These are phyloP conservation scores for Trialeurodes vaporariorum DNA, from an alignment of 1,140 invertebrate species.

Conservation along the genomic window DNA sequence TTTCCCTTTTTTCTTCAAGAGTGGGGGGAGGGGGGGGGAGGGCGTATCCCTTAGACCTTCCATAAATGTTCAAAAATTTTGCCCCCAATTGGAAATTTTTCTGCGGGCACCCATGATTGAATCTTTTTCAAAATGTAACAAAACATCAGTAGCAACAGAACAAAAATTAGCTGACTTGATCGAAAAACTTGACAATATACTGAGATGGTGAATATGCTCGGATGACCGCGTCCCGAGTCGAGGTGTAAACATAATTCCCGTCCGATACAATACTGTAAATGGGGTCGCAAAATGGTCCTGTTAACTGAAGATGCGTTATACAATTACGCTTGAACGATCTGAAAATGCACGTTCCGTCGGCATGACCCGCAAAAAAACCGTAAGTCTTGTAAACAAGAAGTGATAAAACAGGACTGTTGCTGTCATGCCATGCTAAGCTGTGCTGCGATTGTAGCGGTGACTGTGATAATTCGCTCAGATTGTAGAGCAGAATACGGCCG, in stretches of 20 bases:
- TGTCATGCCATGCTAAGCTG: conserved; percentile 28
- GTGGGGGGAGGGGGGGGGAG: too few species aligned
- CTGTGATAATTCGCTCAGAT: conserved; percentile 26
- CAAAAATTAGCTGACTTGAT: neutral
- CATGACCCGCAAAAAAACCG: conserved; percentile 38
- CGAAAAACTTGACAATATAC: conserved; percentile 12
- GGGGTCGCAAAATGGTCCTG: conserved; percentile 56
- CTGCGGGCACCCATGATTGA: too few species aligned
- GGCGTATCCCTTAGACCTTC: too few species aligned
- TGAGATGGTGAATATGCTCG: conserved; percentile 38
- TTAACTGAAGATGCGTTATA: conserved; percentile 41
- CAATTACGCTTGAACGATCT: conserved; percentile 30
- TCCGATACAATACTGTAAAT: conserved; percentile 44
- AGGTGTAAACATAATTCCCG: conserved; percentile 41
- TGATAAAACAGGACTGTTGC: conserved; percentile 36
- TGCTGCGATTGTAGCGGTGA: too few species aligned
- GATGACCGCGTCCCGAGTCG: conserved; percentile 41
- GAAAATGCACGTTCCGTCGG: conserved; percentile 46
- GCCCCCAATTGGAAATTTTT: too few species aligned
- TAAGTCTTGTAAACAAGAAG: conserved; percentile 35
- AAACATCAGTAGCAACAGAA: neutral
- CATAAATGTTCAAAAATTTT: too few species aligned
- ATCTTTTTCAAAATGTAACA: neutral
- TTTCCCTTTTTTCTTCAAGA: too few species aligned
- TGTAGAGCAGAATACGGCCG: conserved; percentile 39